Evolutionary conservation across 2,888 invertebrate genomes (phyloP), one percentile per base, ranked within the genome.

Genomic region (Ectropis crepuscularia): DNA sequence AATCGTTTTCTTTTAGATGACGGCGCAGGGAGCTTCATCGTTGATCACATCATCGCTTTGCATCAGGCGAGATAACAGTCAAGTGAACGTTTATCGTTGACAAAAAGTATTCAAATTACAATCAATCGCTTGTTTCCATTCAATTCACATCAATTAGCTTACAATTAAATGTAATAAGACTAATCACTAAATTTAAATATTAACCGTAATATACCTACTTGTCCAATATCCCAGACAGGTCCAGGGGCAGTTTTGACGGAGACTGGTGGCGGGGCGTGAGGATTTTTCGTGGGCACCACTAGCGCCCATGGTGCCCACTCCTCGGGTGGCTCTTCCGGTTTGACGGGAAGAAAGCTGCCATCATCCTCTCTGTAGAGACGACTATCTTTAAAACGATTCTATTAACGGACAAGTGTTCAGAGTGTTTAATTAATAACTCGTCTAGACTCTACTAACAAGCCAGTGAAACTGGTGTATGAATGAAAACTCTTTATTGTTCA

Each of bases 301-400:
- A 88, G 68, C 49, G 74, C 81, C 92, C 92, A 92, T 0, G 92
- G 91, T 6, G 88, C 85, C 92, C 92, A 92, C 68, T 87, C 88
- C 57, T 92, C 92, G 6, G 80, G 69, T 7, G 75, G 65, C 0
- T 89, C 88, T 58, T 85, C 87, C 7, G 5, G 36, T 53, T 77
- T 82, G 47, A 41, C 49, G 8, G 57, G 45, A 10, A 57, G 46
- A 67, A 72, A 77, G 43, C 74, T 77, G 6, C 66, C 78, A 65
- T 83, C 80, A 62, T 85, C 85, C 63, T 83, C 80, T 68, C 90
- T 87, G 69, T 41, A 36, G 8, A 42, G 6, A 4, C 7, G 49
- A 60, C 12, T n/a, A n/a, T 49, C 11, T 7, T 38, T 50, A n/a
- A n/a, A 11, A n/a, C 11, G 4, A n/a, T 5, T n/a, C 6, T 43